These are phyloP conservation scores for Blera fallax DNA, from an alignment of 2,888 invertebrate genomes.

Conservation along the genomic window DNA sequence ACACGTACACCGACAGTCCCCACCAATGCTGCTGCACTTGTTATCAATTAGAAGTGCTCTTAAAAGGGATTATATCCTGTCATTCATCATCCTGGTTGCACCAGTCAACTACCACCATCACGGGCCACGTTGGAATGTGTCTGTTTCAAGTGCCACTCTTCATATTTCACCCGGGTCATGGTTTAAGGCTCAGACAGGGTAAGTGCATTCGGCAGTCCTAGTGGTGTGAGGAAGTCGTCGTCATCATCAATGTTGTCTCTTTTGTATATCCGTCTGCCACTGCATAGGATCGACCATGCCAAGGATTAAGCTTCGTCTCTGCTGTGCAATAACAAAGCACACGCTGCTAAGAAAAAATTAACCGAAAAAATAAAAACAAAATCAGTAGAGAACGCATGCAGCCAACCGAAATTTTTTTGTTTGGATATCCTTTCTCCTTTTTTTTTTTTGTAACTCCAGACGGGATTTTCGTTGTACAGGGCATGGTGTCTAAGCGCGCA, in stretches of 20 bases:
- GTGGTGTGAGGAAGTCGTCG: conserved; percentile 39
- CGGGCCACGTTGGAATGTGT: conserved; percentile 60
- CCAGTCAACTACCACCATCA: conserved; percentile 56
- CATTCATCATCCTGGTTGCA: conserved; percentile 69
- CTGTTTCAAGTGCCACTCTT: conserved; percentile 71
- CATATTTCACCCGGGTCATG: conserved; percentile 71
- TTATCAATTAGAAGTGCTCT: conserved; percentile 72
- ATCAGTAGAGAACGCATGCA: conserved; percentile 38
- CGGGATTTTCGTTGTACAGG: conserved; percentile 12
- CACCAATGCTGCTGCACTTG: conserved; percentile 50
- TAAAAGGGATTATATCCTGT: conserved; percentile 70
- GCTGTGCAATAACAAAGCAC: conserved; percentile 14
- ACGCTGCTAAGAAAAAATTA: conserved; percentile 15
- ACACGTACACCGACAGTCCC: conserved; percentile 21
- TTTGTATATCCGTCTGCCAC: conserved; percentile 56
- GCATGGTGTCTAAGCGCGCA: conserved; percentile 45
- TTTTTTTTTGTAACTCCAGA: conserved; percentile 38
- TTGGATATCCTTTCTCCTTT: conserved; percentile 17
- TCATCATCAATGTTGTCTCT: conserved; percentile 34
- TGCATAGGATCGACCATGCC: conserved; percentile 40
- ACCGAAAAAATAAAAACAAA: conserved; percentile 25
- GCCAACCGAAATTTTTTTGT: conserved; percentile 16
- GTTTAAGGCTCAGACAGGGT: conserved; percentile 70
- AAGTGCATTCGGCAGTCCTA: conserved; percentile 64
- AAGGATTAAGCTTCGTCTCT: conserved; percentile 59